Base-by-base conservation (phyloP, 2,113 vertebrate genomes). In the Mormyrus lacerda region DNA sequence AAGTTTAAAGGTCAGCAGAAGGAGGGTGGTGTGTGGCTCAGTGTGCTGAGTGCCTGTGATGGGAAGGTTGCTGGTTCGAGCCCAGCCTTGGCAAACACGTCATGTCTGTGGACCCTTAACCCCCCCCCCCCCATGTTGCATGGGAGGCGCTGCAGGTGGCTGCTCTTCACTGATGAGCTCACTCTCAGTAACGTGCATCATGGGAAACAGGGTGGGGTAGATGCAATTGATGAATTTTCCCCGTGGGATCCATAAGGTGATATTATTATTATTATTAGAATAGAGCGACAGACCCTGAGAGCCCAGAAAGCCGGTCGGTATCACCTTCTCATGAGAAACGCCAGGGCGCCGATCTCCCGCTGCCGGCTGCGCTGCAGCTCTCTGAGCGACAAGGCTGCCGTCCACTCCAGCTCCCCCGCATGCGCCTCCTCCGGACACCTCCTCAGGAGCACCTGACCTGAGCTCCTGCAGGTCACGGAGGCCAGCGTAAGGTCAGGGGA, bases 251-350 rank as follows among this genome's bases (percentile, higher is more conserved):
- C n/a, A 69, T 69, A 31, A 69, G 31, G 61, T 69, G 61, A 11
- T 31, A 27, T 4, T 69, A 3, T 27, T 69, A 4, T 69, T 69
- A 69, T 27, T n/a, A 58, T n/a, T 58, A 58, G n/a, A 69, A 27
- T 27, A 27, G 10, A 69, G 3, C 10, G 24, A 65, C n/a, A 27
- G 9, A 9, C 9, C n/a, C n/a, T 31, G 13, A 31, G 8, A 11
- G n/a, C 58, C 24, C n/a, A 65, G 31, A 76, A 76, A 4, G 27
- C 35, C 27, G 0, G 35, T 76, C 15, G 0, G 15, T 2, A 19
- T 3, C 11, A 96, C 96, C 95, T 94, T 91, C 93, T 87, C 8
- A 90, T 89, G 90, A 95, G 90, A 5, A 91, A 39, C 2, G 31
- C 39, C 47, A 88, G 87, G 4, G 7, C 5, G 21, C 13, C 91